phyloP scores from a whole-genome alignment of 2,797 vertebrate species.

The Onychomys torridus region DNA sequence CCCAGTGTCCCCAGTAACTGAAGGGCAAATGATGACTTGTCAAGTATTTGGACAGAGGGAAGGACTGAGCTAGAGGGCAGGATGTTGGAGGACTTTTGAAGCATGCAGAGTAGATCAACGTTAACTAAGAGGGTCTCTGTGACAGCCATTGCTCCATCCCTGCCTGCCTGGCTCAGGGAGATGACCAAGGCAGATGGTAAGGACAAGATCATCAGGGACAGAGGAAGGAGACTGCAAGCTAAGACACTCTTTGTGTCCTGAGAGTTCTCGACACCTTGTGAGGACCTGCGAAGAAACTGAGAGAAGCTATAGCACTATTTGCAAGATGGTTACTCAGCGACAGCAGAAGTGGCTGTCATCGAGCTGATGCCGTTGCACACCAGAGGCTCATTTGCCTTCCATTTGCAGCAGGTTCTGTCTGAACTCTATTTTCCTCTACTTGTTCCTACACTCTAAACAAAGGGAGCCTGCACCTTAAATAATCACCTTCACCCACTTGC shows the following conservation, averaged over 20 bases:
- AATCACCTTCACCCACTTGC: conserved; percentile 73
- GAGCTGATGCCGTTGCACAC: fast-evolving
- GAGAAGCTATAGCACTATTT: not conserved
- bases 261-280: not conserved
- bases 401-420: conserved; percentile 8
- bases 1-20: not conserved
- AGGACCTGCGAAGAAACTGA: not conserved
- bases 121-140: not conserved
- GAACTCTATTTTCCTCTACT: conserved; percentile 52
- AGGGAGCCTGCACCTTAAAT: conserved; percentile 48
- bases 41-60: not conserved
- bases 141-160: not conserved
- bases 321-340: not conserved
- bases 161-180: not conserved
- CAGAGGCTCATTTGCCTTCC: not conserved
- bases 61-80: not conserved
- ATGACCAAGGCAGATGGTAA: not conserved
- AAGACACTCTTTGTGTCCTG: not conserved
- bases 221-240: not conserved
- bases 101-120: not conserved
- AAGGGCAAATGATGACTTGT: not conserved
- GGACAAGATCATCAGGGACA: not conserved
- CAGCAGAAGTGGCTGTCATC: not conserved
- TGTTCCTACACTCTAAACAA: conserved; percentile 47
- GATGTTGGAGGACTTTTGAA: not conserved